A percentile compares a stretch with the other conserved stretches of the same genome.
These are phyloP conservation scores for Mungos mungo DNA, from an alignment of 2,113 vertebrate genomes.

Conservation along the genomic window DNA sequence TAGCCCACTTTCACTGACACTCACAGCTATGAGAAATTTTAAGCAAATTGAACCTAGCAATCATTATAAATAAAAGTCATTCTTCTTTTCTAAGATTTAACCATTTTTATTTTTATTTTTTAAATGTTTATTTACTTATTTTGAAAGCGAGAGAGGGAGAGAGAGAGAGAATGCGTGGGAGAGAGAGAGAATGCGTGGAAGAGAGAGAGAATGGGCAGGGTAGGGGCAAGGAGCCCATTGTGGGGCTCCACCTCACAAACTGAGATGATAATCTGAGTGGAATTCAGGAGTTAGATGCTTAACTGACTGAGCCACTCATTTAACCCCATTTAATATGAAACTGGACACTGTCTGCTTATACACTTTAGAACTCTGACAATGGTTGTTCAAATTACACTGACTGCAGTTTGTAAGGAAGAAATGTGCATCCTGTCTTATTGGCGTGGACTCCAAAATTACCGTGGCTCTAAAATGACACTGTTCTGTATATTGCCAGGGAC, in stretches of 20 bases:
- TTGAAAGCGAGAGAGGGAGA: too few relatives aligned
- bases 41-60: neutral
- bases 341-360: neutral
- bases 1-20: neutral
- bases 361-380: neutral
- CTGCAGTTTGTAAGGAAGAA: neutral
- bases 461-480: neutral
- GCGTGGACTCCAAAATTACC: neutral
- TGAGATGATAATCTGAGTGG: too few relatives aligned
- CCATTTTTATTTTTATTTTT: too few relatives aligned
- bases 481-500: neutral
- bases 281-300: too few relatives aligned
- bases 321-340: neutral
- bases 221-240: too few relatives aligned
- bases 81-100: neutral
- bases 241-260: too few relatives aligned
- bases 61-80: neutral
- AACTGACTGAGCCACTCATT: neutral
- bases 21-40: neutral
- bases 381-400: neutral
- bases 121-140: too few relatives aligned
- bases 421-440: neutral
- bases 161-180: too few relatives aligned
- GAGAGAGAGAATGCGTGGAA: too few relatives aligned
- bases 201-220: too few relatives aligned